These are phyloP conservation scores for Etia nguti DNA, from an alignment of 2,113 vertebrate genomes.

Conservation along the genomic window DNA sequence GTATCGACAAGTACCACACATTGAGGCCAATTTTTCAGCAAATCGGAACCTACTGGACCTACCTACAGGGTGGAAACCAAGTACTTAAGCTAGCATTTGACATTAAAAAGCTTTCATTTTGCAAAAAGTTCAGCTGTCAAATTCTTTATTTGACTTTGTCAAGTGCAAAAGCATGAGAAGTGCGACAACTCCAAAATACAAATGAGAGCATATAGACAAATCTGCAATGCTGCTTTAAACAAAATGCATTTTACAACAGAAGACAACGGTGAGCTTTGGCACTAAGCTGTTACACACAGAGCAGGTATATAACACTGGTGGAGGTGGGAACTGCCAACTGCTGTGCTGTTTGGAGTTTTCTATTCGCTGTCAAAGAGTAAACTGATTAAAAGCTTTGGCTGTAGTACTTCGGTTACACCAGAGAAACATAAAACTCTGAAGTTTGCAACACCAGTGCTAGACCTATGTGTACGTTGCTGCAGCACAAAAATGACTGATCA, in stretches of 20 bases:
- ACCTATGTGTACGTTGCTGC: conserved; percentile 24
- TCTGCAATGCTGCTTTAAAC: background rate
- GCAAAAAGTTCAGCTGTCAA: conserved; percentile 64
- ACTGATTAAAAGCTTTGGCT: conserved; percentile 24
- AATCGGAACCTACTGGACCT: background rate
- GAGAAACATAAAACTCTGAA: conserved; percentile 5
- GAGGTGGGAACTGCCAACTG: background rate
- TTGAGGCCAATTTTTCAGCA: background rate
- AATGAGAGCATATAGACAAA: background rate
- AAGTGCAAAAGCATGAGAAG: conserved; percentile 76
- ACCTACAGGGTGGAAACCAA: background rate
- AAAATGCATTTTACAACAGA: conserved; percentile 1
- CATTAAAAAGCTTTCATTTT: background rate
- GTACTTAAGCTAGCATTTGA: background rate
- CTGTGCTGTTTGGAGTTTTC: background rate
- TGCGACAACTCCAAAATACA: conserved; percentile 62
- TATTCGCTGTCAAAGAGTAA: background rate
- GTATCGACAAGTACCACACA: background rate
- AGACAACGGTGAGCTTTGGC: conserved; percentile 34
- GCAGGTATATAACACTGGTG: background rate
- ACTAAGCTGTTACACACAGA: background rate
- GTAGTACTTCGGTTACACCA: conserved; percentile 12
- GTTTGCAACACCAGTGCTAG: conserved; percentile 40
- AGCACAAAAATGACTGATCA: conserved; percentile 41
- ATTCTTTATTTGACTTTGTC: conserved; percentile 80